Base-by-base conservation (phyloP, 2,888 invertebrate species). In the Uloborus plumipes region DNA sequence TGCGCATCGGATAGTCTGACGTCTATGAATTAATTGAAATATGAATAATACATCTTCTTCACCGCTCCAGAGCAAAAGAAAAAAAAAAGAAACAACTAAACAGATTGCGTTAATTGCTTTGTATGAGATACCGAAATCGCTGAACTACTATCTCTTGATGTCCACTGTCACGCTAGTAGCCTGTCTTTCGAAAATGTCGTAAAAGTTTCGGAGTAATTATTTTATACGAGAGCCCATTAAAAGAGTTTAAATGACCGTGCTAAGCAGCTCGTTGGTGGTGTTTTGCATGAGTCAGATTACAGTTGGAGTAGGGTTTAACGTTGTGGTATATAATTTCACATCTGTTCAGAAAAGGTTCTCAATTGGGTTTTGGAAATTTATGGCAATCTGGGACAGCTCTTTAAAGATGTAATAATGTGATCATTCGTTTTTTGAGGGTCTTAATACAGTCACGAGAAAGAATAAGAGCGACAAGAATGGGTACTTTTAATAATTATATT, bases 1-100 rank as follows among this genome's bases (percentile, higher is more conserved):
- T 80, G 80, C 62, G 18, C 31, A 1, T 47, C 20, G 47, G 15
- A 69, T 50, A 61, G 53, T 61, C 31, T 47, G 53, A 66, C 65
- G 71, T 61, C 59, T 53, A 31, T 50, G 72, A 73, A 73, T 80
- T 80, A 80, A 80, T 80, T 80, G 80, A 73, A 80, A 80, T 74
- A 80, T 73, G 80, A 80, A 80, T 80, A 80, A 80, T 73, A 73
- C 26, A 80, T 80, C 47, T 15, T 26, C 47, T 51, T n/a, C 50
- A 31, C 61, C 73, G 80, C 74, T 80, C 9, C 39, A 39, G 39
- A 39, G 39, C 9, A 4, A 39, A 9, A 39, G 39, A 9, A 9
- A 9, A 39, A 39, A 39, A 39, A 39, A 39, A 39, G 39, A 11
- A 39, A 39, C 39, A 39, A 11, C 39, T 11, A 39, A 39, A 39